These are phyloP conservation scores for Pardalotus punctatus DNA, from an alignment of 2,113 vertebrate species.

Conservation along the genomic window DNA sequence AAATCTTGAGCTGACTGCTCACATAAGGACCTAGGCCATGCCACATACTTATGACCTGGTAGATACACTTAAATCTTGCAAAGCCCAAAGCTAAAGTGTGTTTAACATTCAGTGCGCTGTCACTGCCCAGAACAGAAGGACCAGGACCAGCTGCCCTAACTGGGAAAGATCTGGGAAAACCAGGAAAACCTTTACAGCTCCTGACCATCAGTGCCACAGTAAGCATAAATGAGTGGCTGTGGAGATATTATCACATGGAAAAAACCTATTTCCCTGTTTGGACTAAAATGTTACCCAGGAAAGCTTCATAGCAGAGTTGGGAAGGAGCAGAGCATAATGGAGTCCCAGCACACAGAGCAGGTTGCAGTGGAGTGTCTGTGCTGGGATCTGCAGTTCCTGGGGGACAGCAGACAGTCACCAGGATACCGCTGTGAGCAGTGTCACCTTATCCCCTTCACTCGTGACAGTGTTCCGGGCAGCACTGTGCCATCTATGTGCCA, in stretches of 20 bases:
- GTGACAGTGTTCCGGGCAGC: not conserved
- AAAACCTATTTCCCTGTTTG: not conserved
- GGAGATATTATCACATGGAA: not conserved
- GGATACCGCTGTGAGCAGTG: not conserved
- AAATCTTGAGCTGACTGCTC: not conserved
- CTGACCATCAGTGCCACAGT: rapidly evolving
- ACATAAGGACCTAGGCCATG: rapidly evolving
- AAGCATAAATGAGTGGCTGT: not conserved
- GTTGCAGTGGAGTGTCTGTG: not conserved
- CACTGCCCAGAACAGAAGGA: not conserved
- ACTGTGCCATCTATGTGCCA: not conserved
- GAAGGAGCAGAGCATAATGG: not conserved
- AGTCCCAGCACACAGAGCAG: not conserved
- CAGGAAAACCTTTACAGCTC: not conserved
- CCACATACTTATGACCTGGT: not conserved
- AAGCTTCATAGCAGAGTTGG: not conserved
- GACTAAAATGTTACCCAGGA: not conserved
- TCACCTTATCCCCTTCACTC: not conserved
- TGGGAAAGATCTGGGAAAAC: not conserved
- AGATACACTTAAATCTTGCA: not conserved
- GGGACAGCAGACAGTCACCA: not conserved
- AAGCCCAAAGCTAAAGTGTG: not conserved
- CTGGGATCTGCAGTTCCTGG: not conserved
- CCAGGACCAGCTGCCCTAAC: not conserved
- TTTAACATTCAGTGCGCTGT: not conserved